Conservation (phyloP, 2,888 invertebrate genomes). For the Mantis religiosa region DNA sequence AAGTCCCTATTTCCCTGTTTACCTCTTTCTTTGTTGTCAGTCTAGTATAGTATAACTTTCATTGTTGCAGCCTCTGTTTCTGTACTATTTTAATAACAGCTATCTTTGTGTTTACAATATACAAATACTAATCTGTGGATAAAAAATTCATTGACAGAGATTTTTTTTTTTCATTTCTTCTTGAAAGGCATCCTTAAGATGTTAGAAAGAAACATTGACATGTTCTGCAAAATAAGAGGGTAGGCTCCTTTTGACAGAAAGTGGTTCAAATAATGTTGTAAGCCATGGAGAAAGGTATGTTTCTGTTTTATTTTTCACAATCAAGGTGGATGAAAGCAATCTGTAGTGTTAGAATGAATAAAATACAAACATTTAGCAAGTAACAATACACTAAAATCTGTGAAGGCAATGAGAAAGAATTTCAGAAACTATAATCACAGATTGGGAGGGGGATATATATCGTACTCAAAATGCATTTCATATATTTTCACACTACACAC, state of each 20-base stretch:
- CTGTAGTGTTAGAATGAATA: constrained; percentile 29
- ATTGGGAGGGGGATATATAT: constrained; percentile 22
- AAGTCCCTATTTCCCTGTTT: background rate
- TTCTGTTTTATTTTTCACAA: constrained; percentile 27
- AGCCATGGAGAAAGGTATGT: constrained; percentile 22
- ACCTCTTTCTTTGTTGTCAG: background rate
- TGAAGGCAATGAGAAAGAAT: constrained; percentile 26
- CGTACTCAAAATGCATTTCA: constrained; percentile 25
- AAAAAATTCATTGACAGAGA: background rate
- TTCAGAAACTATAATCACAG: constrained; percentile 29
- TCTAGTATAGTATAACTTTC: background rate
- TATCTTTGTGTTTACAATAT: background rate
- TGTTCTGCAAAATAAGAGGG: background rate
- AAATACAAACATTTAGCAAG: constrained; percentile 30
- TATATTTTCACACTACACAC: constrained; percentile 27
- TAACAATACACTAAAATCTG: constrained; percentile 30
- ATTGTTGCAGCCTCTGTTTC: background rate
- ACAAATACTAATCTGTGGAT: background rate
- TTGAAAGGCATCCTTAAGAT: background rate
- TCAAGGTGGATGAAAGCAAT: constrained; percentile 28
- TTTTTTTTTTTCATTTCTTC: background rate
- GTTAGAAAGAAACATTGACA: background rate
- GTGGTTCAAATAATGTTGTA: background rate
- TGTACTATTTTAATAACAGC: background rate
- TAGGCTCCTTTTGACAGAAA: background rate